Percentiles rank a stretch among this genome's conserved stretches.
phyloP scores from a whole-genome alignment of 2,888 invertebrate species.

The Caenorhabditis becei region DNA sequence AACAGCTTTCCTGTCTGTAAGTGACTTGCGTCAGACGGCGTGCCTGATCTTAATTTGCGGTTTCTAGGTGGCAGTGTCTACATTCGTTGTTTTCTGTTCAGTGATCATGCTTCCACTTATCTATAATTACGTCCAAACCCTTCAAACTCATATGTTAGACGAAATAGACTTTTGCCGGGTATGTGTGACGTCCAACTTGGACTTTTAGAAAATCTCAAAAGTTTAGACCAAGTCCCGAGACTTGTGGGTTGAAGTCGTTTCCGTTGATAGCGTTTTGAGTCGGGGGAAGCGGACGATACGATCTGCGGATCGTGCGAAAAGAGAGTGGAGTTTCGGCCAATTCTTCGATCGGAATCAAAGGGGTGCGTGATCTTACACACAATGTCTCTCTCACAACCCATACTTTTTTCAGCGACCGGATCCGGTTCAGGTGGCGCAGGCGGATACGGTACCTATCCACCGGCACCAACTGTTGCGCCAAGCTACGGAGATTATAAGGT shows the following conservation, averaged over 20 bases:
- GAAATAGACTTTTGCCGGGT: constrained; percentile 81
- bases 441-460: constrained; percentile 58
- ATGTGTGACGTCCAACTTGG: background rate
- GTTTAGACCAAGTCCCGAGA: constrained; percentile 68
- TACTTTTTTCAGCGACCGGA: constrained; percentile 28
- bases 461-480: constrained; percentile 45
- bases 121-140: constrained; percentile 66
- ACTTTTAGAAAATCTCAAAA: constrained; percentile 3
- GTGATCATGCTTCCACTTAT: constrained; percentile 80
- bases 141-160: constrained; percentile 78
- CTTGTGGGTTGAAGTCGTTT: constrained; percentile 70
- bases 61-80: constrained; percentile 76
- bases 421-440: constrained; percentile 15
- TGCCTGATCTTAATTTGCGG: background rate
- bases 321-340: constrained; percentile 71
- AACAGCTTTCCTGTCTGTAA: constrained; percentile 59
- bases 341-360: constrained; percentile 61
- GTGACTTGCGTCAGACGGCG: background rate
- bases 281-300: constrained; percentile 43
- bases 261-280: constrained; percentile 57
- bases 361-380: constrained; percentile 31
- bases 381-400: background rate
- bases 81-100: constrained; percentile 78
- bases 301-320: constrained; percentile 47
- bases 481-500: constrained; percentile 54